These are phyloP conservation scores for Himalopsyche phryganea DNA, from an alignment of 1,140 invertebrate genomes.

Conservation along the genomic window DNA sequence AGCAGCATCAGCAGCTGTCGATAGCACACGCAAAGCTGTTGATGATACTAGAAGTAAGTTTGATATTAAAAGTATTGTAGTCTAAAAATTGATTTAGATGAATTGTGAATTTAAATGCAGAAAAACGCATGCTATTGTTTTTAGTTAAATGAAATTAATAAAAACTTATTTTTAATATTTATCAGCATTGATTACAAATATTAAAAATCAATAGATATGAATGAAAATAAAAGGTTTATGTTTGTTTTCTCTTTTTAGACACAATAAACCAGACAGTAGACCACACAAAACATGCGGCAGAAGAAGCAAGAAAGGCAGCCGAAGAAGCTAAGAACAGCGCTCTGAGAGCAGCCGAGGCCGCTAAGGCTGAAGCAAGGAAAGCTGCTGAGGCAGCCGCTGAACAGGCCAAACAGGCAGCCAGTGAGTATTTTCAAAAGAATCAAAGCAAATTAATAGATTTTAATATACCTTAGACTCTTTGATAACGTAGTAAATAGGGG, in stretches of 20 bases:
- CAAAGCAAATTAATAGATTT: too few species aligned
- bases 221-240: too few species aligned
- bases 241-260: too few species aligned
- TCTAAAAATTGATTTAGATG: neutral
- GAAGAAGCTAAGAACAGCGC: slow-evolving; percentile 48
- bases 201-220: too few species aligned
- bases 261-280: slow-evolving; percentile 48
- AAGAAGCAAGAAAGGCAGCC: slow-evolving; percentile 36
- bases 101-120: slow-evolving; percentile 7
- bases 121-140: neutral
- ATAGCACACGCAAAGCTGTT: slow-evolving; percentile 29
- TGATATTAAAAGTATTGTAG: neutral
- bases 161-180: neutral
- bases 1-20: slow-evolving; percentile 26
- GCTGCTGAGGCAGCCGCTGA: slow-evolving; percentile 34
- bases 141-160: neutral
- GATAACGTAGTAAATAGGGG: too few species aligned
- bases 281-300: slow-evolving; percentile 44
- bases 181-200: neutral
- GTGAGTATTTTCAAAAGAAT: slow-evolving; percentile 27
- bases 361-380: slow-evolving; percentile 44
- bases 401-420: slow-evolving; percentile 24
- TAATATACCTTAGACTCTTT: too few species aligned
- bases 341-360: slow-evolving; percentile 41
- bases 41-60: slow-evolving; percentile 27